phyloP scores from a whole-genome alignment of 1,140 invertebrate species.

The Acromyrmex charruanus region DNA sequence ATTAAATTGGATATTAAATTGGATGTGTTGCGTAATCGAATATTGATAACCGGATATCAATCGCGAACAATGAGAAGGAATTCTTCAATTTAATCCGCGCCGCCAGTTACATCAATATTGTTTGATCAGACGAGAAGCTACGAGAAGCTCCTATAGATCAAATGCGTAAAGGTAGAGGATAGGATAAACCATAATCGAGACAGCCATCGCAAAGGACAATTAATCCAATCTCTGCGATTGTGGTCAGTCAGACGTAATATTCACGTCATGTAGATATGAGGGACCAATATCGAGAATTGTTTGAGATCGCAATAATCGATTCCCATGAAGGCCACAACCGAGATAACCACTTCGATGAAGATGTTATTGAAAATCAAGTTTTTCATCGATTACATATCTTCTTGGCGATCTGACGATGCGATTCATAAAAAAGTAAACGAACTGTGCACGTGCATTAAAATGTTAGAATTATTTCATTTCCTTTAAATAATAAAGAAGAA shows the following conservation, averaged over 20 bases:
- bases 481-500: background rate
- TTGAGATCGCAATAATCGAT: conserved; percentile 31
- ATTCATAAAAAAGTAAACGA: background rate
- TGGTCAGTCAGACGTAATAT: conserved; percentile 34
- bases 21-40: background rate
- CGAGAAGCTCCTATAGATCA: background rate
- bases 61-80: background rate
- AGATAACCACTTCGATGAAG: background rate
- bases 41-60: conserved; percentile 16
- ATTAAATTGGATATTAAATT: conserved; percentile 14
- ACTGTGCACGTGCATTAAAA: background rate
- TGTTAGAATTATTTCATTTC: conserved; percentile 10
- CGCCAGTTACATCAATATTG: background rate
- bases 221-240: conserved; percentile 48
- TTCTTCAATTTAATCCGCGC: conserved; percentile 37
- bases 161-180: background rate
- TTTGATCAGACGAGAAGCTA: background rate
- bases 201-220: conserved; percentile 48
- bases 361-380: conserved; percentile 21
- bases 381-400: background rate
- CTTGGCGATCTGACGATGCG: too few relatives aligned
- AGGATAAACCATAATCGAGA: conserved; percentile 39
- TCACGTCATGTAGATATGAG: conserved; percentile 27
- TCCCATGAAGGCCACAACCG: background rate
- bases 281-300: conserved; percentile 28